These are phyloP conservation scores for Beaufortia kweichowensis DNA, from an alignment of 2,113 vertebrate genomes.

Conservation along the genomic window DNA sequence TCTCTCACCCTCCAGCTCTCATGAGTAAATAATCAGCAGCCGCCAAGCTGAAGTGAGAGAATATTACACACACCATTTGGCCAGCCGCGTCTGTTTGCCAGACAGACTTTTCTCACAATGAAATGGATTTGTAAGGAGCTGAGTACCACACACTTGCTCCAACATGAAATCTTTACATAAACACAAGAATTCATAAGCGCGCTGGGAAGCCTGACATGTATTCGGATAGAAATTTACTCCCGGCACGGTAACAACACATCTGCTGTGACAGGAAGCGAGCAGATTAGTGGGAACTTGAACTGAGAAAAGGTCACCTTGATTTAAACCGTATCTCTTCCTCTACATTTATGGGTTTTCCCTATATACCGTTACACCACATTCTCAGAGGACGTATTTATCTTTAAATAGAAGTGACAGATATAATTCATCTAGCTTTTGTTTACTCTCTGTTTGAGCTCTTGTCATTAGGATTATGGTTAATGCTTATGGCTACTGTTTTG, in stretches of 20 bases:
- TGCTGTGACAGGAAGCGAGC: slow-evolving; percentile 28
- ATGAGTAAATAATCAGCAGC: neutral
- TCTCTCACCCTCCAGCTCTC: neutral
- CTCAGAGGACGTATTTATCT: neutral
- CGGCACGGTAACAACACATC: slow-evolving; percentile 26
- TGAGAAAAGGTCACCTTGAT: slow-evolving; percentile 34
- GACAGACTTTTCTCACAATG: neutral
- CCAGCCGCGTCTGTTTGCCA: neutral
- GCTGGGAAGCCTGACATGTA: neutral
- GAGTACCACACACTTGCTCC: neutral
- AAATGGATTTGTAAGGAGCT: neutral
- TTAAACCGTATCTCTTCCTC: slow-evolving; percentile 36
- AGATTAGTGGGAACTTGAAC: slow-evolving; percentile 35
- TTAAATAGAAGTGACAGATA: neutral
- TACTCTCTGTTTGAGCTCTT: neutral
- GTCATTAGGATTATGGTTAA: slow-evolving; percentile 3
- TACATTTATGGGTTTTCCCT: neutral
- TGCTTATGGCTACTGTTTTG: neutral
- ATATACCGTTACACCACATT: neutral
- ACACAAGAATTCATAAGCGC: slow-evolving; percentile 6
- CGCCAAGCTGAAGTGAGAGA: neutral
- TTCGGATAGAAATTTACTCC: slow-evolving; percentile 3
- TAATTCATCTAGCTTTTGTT: slow-evolving; percentile 11
- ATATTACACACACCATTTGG: neutral
- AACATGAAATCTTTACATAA: neutral